phyloP scores from a whole-genome alignment of 2,797 vertebrate species.

The Darevskia nairensis region DNA sequence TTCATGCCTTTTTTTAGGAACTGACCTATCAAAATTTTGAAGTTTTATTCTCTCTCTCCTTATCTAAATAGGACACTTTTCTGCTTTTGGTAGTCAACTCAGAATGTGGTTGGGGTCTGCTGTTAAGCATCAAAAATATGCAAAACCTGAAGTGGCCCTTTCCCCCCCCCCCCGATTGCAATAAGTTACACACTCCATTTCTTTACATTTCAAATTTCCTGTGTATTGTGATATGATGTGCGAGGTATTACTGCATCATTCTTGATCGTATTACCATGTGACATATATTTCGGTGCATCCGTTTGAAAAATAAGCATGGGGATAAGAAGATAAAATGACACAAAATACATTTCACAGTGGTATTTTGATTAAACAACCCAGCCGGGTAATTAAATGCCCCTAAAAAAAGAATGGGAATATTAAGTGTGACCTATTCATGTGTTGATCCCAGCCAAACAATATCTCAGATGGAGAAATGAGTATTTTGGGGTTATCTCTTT shows the following conservation, averaged over 20 bases:
- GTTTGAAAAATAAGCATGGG: neutral
- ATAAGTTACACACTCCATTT: constrained; percentile 22
- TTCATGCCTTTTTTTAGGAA: constrained; percentile 43
- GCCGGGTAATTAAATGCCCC: neutral
- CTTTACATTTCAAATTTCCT: constrained; percentile 14
- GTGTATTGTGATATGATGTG: neutral
- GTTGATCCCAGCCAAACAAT: neutral
- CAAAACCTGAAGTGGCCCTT: neutral
- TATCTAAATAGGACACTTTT: constrained; percentile 32
- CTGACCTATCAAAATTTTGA: constrained; percentile 31
- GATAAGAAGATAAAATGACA: neutral
- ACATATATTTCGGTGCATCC: constrained; percentile 21
- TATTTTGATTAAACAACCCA: neutral
- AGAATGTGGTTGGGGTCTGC: neutral
- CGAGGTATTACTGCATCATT: constrained; percentile 15
- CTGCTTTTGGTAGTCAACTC: constrained; percentile 30
- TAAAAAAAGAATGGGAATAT: neutral
- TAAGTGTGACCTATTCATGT: neutral
- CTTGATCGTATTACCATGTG: neutral
- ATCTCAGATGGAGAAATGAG: neutral
- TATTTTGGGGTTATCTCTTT: neutral
- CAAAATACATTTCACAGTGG: neutral
- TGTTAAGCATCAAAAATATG: neutral
- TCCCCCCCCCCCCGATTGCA: accelerated
- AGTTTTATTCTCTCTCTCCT: constrained; percentile 39